These are phyloP conservation scores for Gasterosteus aculeatus DNA, from an alignment of 2,113 vertebrate species.

Conservation along the genomic window DNA sequence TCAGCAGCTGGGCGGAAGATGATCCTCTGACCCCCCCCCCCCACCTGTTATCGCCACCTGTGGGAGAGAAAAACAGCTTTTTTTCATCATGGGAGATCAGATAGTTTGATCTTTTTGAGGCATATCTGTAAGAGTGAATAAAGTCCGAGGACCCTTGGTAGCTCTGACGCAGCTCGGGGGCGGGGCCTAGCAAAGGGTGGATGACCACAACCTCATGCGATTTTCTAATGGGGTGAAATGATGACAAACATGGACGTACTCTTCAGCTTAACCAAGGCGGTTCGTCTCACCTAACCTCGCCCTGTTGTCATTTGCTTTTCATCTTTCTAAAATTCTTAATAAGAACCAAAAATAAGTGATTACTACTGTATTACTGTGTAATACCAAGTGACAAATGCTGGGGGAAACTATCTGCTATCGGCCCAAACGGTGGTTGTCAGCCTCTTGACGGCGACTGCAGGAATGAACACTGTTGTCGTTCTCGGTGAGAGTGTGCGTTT, in stretches of 20 bases:
- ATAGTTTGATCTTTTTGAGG: neutral
- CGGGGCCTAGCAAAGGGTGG: neutral
- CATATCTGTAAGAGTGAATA: too few species aligned
- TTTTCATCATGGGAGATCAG: neutral
- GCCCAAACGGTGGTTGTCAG: constrained; percentile 25
- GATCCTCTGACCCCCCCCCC: constrained; percentile 49
- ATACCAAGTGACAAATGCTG: neutral
- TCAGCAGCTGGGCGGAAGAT: constrained; percentile 76
- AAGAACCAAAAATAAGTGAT: neutral
- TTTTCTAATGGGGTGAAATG: neutral
- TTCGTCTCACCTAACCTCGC: neutral
- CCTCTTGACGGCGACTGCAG: neutral
- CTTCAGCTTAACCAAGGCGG: neutral
- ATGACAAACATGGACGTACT: too few species aligned
- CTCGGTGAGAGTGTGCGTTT: constrained; percentile 1
- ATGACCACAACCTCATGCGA: neutral
- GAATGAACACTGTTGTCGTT: constrained; percentile 34
- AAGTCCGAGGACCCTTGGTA: too few species aligned
- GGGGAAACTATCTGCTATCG: neutral
- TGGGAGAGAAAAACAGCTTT: constrained; percentile 39
- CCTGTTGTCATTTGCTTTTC: neutral
- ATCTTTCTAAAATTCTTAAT: neutral
- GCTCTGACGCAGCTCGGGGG: neutral
- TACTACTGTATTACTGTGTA: neutral
- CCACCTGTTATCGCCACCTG: constrained; percentile 64